phyloP scores from a whole-genome alignment of 35 echinoderm and acorn worm genomes.

The Ophiothrix spiculata region DNA sequence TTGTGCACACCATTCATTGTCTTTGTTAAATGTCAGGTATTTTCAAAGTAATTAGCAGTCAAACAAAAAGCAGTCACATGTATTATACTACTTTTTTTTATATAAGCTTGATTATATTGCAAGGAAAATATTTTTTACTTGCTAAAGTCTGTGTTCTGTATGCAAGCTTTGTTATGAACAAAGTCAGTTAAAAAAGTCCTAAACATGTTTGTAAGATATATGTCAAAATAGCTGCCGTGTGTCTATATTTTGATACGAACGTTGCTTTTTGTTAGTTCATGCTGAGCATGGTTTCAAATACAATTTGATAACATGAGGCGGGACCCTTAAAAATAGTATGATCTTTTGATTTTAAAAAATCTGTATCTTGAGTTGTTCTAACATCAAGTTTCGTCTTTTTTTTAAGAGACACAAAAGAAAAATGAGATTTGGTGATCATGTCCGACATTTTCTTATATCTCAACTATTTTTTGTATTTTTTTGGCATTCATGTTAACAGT shows the following conservation, averaged over 20 bases:
- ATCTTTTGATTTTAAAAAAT: too few species aligned
- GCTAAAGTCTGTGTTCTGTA: not conserved
- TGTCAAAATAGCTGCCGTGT: not conserved
- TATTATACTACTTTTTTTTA: not conserved
- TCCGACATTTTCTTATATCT: too few species aligned
- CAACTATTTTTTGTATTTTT: too few species aligned
- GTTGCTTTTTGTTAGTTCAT: not conserved
- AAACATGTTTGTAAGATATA: not conserved
- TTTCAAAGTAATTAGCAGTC: too few species aligned
- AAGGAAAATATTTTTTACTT: not conserved
- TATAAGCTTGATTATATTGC: not conserved
- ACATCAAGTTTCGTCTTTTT: too few species aligned
- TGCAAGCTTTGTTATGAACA: not conserved
- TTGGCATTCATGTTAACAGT: too few species aligned
- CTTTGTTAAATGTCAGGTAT: too few species aligned
- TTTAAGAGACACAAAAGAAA: too few species aligned
- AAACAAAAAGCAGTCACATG: not conserved
- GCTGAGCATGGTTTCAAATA: not conserved
- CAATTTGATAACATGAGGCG: not conserved
- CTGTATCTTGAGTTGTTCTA: too few species aligned
- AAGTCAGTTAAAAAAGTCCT: too few species aligned
- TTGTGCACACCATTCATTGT: too few species aligned
- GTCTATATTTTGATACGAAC: not conserved
- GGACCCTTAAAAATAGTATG: not conserved
- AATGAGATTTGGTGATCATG: too few species aligned